phyloP scores from a whole-genome alignment of 2,888 invertebrate species.

The Apamea monoglypha region DNA sequence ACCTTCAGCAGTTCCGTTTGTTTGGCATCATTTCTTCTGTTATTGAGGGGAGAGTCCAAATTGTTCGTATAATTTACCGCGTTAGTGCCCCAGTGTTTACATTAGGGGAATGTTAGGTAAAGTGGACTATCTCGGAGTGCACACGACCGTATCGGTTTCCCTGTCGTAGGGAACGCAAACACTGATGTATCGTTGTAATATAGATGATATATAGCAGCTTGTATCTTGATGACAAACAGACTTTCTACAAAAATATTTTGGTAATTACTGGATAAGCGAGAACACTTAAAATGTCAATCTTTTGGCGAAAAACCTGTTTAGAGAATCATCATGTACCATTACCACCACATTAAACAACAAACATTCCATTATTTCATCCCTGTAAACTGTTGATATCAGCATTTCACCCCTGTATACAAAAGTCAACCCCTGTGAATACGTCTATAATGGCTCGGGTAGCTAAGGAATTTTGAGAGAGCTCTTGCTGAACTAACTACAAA shows the following conservation, averaged over 20 bases:
- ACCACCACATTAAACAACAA: background rate
- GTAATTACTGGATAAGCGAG: background rate
- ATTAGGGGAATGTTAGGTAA: slow-evolving; percentile 54
- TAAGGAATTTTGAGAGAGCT: background rate
- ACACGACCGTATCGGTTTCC: slow-evolving; percentile 50
- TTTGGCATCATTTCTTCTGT: slow-evolving; percentile 67
- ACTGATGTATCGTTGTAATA: slow-evolving; percentile 28
- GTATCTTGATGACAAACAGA: background rate
- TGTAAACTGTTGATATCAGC: slow-evolving; percentile 6
- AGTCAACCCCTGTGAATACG: background rate
- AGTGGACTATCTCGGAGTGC: slow-evolving; percentile 54
- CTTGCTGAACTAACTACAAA: background rate
- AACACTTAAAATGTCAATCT: background rate
- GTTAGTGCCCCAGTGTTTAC: slow-evolving; percentile 62
- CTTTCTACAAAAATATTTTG: background rate
- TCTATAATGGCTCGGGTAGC: background rate
- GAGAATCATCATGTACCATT: background rate
- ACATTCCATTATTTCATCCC: background rate
- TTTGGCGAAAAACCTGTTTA: background rate
- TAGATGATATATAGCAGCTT: slow-evolving; percentile 21
- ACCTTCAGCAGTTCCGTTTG: slow-evolving; percentile 74
- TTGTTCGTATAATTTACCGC: slow-evolving; percentile 66
- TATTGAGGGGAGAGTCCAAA: slow-evolving; percentile 63
- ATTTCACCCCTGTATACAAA: slow-evolving; percentile 8
- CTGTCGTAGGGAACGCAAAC: slow-evolving; percentile 34